Evolutionary conservation across 2,113 vertebrate species (phyloP).

Genomic region (Nibea albiflora): DNA sequence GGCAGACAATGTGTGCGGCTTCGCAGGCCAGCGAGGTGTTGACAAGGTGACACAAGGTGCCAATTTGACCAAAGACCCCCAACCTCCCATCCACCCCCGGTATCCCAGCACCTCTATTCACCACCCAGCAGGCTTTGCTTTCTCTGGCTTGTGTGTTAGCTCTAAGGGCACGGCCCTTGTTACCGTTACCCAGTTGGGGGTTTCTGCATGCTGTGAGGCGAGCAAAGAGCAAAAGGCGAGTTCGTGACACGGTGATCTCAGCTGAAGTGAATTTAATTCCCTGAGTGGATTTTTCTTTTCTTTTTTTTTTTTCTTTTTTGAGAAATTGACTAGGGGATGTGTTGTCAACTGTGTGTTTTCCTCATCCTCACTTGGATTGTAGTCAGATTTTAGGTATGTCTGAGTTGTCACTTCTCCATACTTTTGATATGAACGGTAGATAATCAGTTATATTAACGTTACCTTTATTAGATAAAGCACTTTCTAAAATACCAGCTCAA

Average conservation of each 20-base stretch:
- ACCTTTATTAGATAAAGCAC: background rate
- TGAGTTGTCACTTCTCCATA: background rate
- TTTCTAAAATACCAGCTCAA: background rate
- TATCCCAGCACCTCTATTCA: slow-evolving; percentile 57
- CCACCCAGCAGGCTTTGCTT: slow-evolving; percentile 58
- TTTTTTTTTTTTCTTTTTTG: background rate
- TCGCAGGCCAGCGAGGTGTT: slow-evolving; percentile 60
- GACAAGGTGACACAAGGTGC: slow-evolving; percentile 69
- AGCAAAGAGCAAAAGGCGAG: slow-evolving; percentile 56
- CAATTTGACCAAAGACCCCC: slow-evolving; percentile 69
- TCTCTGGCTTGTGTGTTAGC: slow-evolving; percentile 43
- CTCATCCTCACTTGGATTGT: background rate
- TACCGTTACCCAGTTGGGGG: slow-evolving; percentile 67
- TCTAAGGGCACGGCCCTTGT: slow-evolving; percentile 64
- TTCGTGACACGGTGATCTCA: slow-evolving; percentile 52
- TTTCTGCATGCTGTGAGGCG: slow-evolving; percentile 57
- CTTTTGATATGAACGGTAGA: background rate
- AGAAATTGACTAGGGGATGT: slow-evolving; percentile 40
- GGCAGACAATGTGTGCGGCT: slow-evolving; percentile 10
- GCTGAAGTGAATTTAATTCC: slow-evolving; percentile 61
- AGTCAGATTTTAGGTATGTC: background rate
- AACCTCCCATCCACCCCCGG: slow-evolving; percentile 21
- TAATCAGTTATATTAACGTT: background rate
- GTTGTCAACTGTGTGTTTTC: slow-evolving; percentile 18
- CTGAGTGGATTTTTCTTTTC: slow-evolving; percentile 20